A percentile compares a stretch with the other conserved stretches of the same genome.
These are phyloP conservation scores for Ispidina picta DNA, from an alignment of 2,797 vertebrate genomes.

Conservation along the genomic window DNA sequence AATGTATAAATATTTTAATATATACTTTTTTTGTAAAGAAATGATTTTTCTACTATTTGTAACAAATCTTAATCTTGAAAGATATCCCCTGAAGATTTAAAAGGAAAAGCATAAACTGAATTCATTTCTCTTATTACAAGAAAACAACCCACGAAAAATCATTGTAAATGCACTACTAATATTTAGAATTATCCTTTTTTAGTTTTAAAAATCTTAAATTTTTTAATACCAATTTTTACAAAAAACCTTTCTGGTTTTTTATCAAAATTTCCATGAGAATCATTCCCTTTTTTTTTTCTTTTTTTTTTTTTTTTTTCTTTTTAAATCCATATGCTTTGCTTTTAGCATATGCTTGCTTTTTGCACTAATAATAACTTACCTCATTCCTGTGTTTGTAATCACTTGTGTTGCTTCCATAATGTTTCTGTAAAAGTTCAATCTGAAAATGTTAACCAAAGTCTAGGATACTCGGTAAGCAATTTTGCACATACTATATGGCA, in stretches of 20 bases:
- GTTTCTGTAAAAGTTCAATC: slow-evolving; percentile 67
- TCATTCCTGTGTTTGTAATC: slow-evolving; percentile 77
- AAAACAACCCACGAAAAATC: slow-evolving; percentile 37
- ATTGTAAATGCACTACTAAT: slow-evolving; percentile 80
- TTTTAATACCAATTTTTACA: slow-evolving; percentile 78
- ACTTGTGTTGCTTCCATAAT: slow-evolving; percentile 76
- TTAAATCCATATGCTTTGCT: slow-evolving; percentile 75
- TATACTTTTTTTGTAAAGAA: slow-evolving; percentile 83
- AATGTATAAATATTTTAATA: slow-evolving; percentile 85
- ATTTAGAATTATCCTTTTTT: slow-evolving; percentile 64
- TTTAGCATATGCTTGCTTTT: slow-evolving; percentile 82
- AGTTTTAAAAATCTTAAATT: slow-evolving; percentile 72
- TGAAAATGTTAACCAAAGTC: slow-evolving; percentile 79
- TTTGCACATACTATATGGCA: slow-evolving; percentile 79
- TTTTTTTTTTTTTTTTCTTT: slow-evolving; percentile 41
- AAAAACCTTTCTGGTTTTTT: slow-evolving; percentile 71
- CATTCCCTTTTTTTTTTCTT: slow-evolving; percentile 48
- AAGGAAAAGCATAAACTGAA: slow-evolving; percentile 71
- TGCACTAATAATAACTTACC: slow-evolving; percentile 83
- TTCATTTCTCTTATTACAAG: slow-evolving; percentile 54
- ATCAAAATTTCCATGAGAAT: slow-evolving; percentile 66
- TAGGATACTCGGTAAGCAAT: slow-evolving; percentile 76
- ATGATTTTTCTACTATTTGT: slow-evolving; percentile 83
- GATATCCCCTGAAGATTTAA: slow-evolving; percentile 75
- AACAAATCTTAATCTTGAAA: slow-evolving; percentile 75